Evolutionary conservation across 2,888 invertebrate species (phyloP), one percentile per base, ranked within the genome.

Genomic region (Hyalella azteca): DNA sequence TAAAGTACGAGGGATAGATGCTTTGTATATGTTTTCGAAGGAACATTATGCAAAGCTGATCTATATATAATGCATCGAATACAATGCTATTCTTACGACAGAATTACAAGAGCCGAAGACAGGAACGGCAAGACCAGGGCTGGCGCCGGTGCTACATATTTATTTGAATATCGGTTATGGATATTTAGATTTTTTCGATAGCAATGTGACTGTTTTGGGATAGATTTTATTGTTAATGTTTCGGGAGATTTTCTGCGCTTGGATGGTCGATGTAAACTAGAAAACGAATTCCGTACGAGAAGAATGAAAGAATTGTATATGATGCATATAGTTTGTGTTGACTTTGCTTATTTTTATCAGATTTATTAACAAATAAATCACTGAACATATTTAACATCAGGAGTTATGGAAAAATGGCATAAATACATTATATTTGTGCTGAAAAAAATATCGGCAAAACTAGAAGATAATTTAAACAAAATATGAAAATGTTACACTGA

Each of bases 111-210:
- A n/a, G n/a, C n/a, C n/a, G n/a, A n/a, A n/a, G n/a, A n/a, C n/a
- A n/a, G 45, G 45, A 11, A 9, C 15, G 45, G 15, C 45, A 45
- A 15, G 36, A 29, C 36, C 19, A 66, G 66, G 26, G 59, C 11
- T 15, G 66, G 36, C 36, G 66, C 36, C 36, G 66, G 66, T 66
- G 66, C 66, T 66, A 66, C 66, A 66, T 66, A 66, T 66, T 66
- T 66, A 66, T 66, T 66, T 66, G 66, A 36, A 66, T 66, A 66
- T 66, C 66, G 66, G 66, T 66, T 66, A 36, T 66, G 66, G 66
- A 66, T 66, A 66, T 66, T 66, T 66, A 66, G 66, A 66, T 66
- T 66, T 66, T 66, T 66, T 66, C 66, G 66, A 66, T 66, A 66
- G 66, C 66, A 66, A 66, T 66, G 66, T 66, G 66, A 66, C 66